These are phyloP conservation scores for Pachyrhynchus sulphureomaculatus DNA, from an alignment of 1,140 invertebrate genomes.

Conservation along the genomic window DNA sequence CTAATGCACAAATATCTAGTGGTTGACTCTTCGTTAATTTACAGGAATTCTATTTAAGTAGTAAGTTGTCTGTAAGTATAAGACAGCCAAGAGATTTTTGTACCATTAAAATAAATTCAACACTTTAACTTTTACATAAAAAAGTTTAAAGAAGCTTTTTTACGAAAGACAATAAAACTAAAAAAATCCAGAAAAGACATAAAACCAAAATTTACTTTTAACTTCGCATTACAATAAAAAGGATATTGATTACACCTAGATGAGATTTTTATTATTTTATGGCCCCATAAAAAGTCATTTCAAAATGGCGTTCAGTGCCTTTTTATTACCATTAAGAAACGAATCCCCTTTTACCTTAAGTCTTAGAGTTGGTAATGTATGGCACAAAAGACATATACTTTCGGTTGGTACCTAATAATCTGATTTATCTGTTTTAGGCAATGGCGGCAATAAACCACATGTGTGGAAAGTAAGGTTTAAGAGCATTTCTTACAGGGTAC, in stretches of 20 bases:
- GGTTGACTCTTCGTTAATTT: too few relatives aligned
- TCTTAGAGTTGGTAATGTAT: slow-evolving; percentile 5
- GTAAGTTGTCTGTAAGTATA: too few relatives aligned
- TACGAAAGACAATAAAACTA: slow-evolving; percentile 3
- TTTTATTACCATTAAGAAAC: slow-evolving; percentile 28
- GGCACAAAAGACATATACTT: background rate
- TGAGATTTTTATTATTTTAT: slow-evolving; percentile 33
- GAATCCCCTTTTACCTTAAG: slow-evolving; percentile 14
- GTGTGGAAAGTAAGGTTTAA: too few relatives aligned
- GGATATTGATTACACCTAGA: slow-evolving; percentile 31
- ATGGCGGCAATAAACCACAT: background rate
- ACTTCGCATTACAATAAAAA: slow-evolving; percentile 29
- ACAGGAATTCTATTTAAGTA: too few relatives aligned
- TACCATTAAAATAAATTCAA: too few relatives aligned
- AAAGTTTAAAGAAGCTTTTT: background rate
- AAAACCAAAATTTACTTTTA: slow-evolving; percentile 26
- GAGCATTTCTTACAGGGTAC: too few relatives aligned
- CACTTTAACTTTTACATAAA: too few relatives aligned
- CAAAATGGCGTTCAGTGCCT: slow-evolving; percentile 24
- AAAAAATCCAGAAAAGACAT: slow-evolving; percentile 6
- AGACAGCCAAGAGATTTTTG: too few relatives aligned
- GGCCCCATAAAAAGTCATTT: slow-evolving; percentile 22
- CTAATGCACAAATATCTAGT: too few relatives aligned
- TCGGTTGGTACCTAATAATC: background rate
- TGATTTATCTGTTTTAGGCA: background rate